A percentile compares a stretch with the other conserved stretches of the same genome.
Conservation (phyloP, 2,113 vertebrate species). For the Daubentonia madagascariensis region DNA sequence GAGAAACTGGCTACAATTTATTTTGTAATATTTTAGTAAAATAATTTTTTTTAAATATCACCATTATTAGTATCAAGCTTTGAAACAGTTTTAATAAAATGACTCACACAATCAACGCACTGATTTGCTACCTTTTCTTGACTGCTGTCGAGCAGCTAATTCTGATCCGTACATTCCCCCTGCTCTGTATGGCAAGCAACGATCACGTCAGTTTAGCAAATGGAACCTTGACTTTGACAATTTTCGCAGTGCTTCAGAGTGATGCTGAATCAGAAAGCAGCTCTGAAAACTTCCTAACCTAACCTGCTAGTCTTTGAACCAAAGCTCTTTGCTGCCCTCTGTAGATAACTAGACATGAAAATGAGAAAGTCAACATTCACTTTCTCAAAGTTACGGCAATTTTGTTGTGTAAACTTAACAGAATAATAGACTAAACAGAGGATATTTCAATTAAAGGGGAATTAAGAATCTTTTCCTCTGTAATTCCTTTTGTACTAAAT, state of each 20-base stretch:
- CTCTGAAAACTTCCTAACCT: not conserved
- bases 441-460: not conserved
- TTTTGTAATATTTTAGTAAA: not conserved
- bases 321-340: conserved; percentile 87
- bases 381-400: not conserved
- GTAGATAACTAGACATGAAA: conserved; percentile 45
- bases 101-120: not conserved
- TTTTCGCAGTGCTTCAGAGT: conserved; percentile 7
- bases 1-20: not conserved
- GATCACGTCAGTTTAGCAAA: conserved; percentile 36
- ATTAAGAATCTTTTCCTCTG: not conserved
- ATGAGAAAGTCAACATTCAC: not conserved
- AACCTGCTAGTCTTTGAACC: conserved; percentile 4
- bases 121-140: conserved; percentile 39
- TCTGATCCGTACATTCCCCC: conserved; percentile 2
- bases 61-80: not conserved
- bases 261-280: conserved; percentile 3
- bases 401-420: not conserved
- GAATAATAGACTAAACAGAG: not conserved
- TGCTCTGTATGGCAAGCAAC: not conserved
- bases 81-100: not conserved
- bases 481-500: not conserved
- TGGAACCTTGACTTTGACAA: conserved; percentile 22
- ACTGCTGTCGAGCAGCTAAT: conserved; percentile 51
- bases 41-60: not conserved